phyloP scores from a whole-genome alignment of 1,140 invertebrate genomes.

The Philopotamus ludificatus region DNA sequence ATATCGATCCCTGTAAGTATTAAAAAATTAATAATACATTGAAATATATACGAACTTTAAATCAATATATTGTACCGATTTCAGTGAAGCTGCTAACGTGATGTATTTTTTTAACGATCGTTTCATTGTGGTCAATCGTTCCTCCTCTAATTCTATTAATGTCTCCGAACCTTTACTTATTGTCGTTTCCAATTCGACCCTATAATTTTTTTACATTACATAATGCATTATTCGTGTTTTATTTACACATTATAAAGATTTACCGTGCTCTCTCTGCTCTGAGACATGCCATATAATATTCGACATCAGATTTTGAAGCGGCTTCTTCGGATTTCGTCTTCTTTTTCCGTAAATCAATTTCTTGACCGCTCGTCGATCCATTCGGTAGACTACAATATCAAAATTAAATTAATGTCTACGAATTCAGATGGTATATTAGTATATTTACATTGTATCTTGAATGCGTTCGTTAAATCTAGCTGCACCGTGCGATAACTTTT shows the following conservation, averaged over 20 bases:
- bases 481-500: slow-evolving; percentile 79
- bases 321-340: slow-evolving; percentile 87
- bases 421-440: slow-evolving; percentile 48
- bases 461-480: slow-evolving; percentile 86
- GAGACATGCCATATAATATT: slow-evolving; percentile 89
- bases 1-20: slow-evolving; percentile 26
- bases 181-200: slow-evolving; percentile 88
- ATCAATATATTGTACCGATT: slow-evolving; percentile 29
- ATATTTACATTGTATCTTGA: slow-evolving; percentile 63
- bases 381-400: slow-evolving; percentile 17
- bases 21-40: neutral
- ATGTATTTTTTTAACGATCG: slow-evolving; percentile 33
- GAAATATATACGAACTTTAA: neutral
- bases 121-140: slow-evolving; percentile 80
- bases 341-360: slow-evolving; percentile 78
- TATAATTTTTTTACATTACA: slow-evolving; percentile 43
- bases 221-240: slow-evolving; percentile 1
- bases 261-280: slow-evolving; percentile 82
- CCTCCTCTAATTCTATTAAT: slow-evolving; percentile 84
- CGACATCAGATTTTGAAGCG: slow-evolving; percentile 86
- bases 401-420: neutral
- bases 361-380: slow-evolving; percentile 29
- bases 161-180: slow-evolving; percentile 76
- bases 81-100: slow-evolving; percentile 22
- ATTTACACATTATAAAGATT: neutral